A percentile compares a stretch with the other conserved stretches of the same genome.
Conservation (phyloP, 2,888 invertebrate genomes). For the Hypolimnas misippus region DNA sequence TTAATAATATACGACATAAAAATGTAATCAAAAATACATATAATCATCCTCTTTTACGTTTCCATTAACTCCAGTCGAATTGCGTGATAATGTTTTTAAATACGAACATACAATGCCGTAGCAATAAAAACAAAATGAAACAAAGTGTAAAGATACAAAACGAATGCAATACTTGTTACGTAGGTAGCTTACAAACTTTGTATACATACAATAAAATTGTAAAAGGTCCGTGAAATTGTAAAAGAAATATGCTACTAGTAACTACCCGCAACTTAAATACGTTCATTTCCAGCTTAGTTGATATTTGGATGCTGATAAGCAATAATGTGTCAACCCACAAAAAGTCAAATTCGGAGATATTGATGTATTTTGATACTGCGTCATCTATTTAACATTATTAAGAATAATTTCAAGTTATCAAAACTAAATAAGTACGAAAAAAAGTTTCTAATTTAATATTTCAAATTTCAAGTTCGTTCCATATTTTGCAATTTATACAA, state of each 20-base stretch:
- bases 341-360: too few relatives aligned
- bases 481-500: too few relatives aligned
- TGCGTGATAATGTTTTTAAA: constrained; percentile 40
- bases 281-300: too few relatives aligned
- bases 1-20: neutral
- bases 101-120: constrained; percentile 28
- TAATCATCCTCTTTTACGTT: constrained; percentile 33
- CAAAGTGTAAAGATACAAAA: constrained; percentile 20
- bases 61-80: constrained; percentile 34
- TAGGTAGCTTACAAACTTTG: constrained; percentile 36
- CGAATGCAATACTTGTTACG: constrained; percentile 20
- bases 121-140: constrained; percentile 25
- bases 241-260: neutral
- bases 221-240: neutral
- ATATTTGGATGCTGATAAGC: too few relatives aligned
- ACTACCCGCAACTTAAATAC: too few relatives aligned
- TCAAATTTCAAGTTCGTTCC: too few relatives aligned
- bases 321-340: too few relatives aligned
- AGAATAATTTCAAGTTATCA: too few relatives aligned
- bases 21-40: constrained; percentile 30
- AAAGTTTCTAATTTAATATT: too few relatives aligned
- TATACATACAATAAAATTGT: constrained; percentile 18
- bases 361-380: too few relatives aligned
- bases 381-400: too few relatives aligned
- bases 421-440: too few relatives aligned